A percentile compares a stretch with the other conserved stretches of the same genome.
Evolutionary conservation across 2,797 vertebrate species (phyloP).

Genomic region (Molossus alvarezi): DNA sequence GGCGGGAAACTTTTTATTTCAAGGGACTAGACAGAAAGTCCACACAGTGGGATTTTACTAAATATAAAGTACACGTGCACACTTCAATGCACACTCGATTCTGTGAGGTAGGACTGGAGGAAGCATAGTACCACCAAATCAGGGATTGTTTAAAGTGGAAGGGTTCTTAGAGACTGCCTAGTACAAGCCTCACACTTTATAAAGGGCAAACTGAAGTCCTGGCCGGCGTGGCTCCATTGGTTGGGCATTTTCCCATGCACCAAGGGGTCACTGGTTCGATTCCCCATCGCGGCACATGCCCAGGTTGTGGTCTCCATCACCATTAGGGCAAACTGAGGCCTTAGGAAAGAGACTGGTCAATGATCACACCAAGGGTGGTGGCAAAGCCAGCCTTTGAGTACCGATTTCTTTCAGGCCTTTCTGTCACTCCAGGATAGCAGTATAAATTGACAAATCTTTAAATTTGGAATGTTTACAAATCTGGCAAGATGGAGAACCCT

Average conservation of each 20-base stretch:
- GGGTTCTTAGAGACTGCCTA: background rate
- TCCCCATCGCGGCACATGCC: too few species aligned
- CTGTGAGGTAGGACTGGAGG: background rate
- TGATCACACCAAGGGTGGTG: background rate
- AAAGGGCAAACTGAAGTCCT: background rate
- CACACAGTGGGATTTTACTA: background rate
- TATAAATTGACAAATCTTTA: background rate
- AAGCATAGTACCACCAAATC: background rate
- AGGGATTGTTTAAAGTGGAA: slow-evolving; percentile 15
- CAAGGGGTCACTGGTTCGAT: too few species aligned
- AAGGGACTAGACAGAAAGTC: background rate
- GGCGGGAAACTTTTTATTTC: slow-evolving; percentile 55
- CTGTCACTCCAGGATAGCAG: background rate
- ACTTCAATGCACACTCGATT: background rate
- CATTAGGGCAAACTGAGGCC: background rate
- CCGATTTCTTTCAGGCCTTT: background rate
- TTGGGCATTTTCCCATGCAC: too few species aligned
- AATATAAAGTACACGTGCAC: background rate
- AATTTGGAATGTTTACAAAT: background rate
- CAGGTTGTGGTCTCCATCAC: too few species aligned
- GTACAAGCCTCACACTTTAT: background rate
- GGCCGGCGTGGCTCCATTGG: too few species aligned
- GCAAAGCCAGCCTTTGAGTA: background rate
- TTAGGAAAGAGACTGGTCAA: background rate
- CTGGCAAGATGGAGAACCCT: slow-evolving; percentile 2